A percentile compares a stretch with the other conserved stretches of the same genome.
Evolutionary conservation across 2,113 vertebrate species (phyloP).

Genomic region (Alligator mississippiensis): DNA sequence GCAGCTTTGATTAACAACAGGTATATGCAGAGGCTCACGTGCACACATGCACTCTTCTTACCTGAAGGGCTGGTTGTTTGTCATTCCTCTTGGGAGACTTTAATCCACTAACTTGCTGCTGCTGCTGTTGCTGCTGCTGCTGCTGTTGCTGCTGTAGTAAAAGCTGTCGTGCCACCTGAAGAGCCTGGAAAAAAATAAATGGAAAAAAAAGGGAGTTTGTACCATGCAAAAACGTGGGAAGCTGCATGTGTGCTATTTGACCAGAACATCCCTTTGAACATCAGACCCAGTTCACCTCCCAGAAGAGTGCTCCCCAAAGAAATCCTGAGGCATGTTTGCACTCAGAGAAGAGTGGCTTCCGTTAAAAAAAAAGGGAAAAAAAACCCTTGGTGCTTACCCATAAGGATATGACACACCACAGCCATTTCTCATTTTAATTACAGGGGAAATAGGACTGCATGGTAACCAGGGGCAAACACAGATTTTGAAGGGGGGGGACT

Average conservation of each 20-base stretch:
- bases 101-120: conserved; percentile 86
- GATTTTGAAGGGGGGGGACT: background rate
- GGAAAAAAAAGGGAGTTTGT: conserved; percentile 58
- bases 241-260: background rate
- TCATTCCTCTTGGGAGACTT: conserved; percentile 95
- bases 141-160: conserved; percentile 79
- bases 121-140: conserved; percentile 78
- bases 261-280: background rate
- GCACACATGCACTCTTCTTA: conserved; percentile 56
- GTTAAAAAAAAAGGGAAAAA: background rate
- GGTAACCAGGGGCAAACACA: background rate
- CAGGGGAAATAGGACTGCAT: background rate
- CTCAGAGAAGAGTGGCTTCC: background rate
- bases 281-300: rapidly evolving
- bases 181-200: conserved; percentile 82
- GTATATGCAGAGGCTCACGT: rapidly evolving
- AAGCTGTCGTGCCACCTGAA: conserved; percentile 95
- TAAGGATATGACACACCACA: rapidly evolving
- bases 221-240: background rate
- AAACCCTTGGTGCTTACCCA: rapidly evolving
- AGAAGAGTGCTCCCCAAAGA: background rate
- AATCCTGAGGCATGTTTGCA: background rate
- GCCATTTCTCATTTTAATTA: background rate
- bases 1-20: background rate
- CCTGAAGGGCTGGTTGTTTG: conserved; percentile 92